Evolutionary conservation across 2,113 vertebrate species (phyloP).

Genomic region (Protobothrops flavoviridis): DNA sequence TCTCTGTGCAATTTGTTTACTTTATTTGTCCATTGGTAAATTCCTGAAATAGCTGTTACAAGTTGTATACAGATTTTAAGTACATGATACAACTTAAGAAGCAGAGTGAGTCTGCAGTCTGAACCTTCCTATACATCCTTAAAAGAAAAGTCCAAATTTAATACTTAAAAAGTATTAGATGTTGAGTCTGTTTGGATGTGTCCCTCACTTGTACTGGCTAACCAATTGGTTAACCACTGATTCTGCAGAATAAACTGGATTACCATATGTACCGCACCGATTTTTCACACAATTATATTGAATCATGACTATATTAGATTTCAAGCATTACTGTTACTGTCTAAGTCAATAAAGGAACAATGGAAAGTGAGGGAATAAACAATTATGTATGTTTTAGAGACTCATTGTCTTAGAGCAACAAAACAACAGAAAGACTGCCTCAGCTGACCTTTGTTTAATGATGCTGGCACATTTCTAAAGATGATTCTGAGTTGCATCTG

Average conservation of each 20-base stretch:
- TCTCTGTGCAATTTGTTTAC: neutral
- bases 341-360: neutral
- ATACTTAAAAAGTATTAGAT: neutral
- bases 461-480: neutral
- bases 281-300: neutral
- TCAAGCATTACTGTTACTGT: neutral
- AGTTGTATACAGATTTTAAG: neutral
- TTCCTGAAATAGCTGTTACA: neutral
- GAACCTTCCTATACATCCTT: neutral
- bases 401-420: neutral
- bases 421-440: neutral
- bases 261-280: neutral
- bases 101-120: neutral
- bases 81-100: neutral
- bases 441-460: neutral
- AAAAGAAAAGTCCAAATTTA: neutral
- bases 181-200: neutral
- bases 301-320: neutral
- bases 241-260: neutral
- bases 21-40: constrained; percentile 7
- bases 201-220: neutral
- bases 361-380: neutral
- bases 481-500: neutral
- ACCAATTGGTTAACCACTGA: neutral
- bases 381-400: neutral